These are phyloP conservation scores for Hydrotaea diabolus DNA, from an alignment of 2,888 invertebrate species.

Conservation along the genomic window DNA sequence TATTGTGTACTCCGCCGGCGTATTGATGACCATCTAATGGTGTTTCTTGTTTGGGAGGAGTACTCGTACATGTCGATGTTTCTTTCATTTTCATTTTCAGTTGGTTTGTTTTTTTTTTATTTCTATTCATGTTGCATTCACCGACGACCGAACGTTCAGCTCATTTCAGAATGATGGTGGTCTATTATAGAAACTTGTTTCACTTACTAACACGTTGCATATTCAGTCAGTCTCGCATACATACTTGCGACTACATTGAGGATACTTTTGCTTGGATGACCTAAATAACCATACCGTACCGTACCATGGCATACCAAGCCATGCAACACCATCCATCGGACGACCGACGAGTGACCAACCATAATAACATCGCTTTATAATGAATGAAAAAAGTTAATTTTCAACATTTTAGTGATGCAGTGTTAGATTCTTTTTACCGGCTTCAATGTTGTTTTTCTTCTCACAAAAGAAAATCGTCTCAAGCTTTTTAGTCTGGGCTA, in stretches of 20 bases:
- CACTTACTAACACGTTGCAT: conserved; percentile 25
- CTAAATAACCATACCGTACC: conserved; percentile 63
- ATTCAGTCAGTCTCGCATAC: conserved; percentile 6
- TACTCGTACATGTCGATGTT: conserved; percentile 50
- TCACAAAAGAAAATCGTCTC: neutral
- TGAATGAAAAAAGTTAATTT: conserved; percentile 47
- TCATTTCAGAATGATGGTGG: conserved; percentile 61
- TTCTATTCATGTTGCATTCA: neutral
- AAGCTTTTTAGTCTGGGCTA: neutral
- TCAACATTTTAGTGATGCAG: neutral
- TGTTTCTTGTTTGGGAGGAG: conserved; percentile 67
- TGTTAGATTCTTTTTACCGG: conserved; percentile 56
- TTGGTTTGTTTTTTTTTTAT: neutral
- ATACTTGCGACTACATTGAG: conserved; percentile 44
- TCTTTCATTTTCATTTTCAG: conserved; percentile 20
- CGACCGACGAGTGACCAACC: conserved; percentile 36
- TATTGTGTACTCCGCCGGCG: conserved; percentile 48
- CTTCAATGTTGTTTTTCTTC: conserved; percentile 5
- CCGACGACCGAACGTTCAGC: conserved; percentile 32
- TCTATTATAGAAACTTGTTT: conserved; percentile 67
- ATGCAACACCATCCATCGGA: neutral
- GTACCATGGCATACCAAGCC: conserved; percentile 50
- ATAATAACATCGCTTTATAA: conserved; percentile 40
- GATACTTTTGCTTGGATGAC: conserved; percentile 63
- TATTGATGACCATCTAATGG: conserved; percentile 66